Evolutionary conservation across 2,797 vertebrate species (phyloP), one percentile per base, ranked within the genome.

Genomic region (Danio tinwini): DNA sequence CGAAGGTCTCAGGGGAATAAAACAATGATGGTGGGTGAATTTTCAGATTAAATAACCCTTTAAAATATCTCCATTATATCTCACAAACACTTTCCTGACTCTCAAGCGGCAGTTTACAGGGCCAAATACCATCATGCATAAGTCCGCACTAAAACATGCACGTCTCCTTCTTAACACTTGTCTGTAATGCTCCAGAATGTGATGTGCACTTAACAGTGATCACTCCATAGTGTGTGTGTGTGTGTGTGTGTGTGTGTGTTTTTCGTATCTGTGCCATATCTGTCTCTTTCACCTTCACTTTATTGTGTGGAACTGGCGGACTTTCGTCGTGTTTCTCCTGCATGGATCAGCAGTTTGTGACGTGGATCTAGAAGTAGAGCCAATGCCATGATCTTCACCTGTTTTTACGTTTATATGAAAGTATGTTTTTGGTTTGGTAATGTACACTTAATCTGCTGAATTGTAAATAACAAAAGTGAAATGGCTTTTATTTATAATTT

Each of bases 401-500:
- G 68, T 87, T 88, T 76, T 85, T 86, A 78, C 87, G 62, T 56
- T 67, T 74, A 19, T 72, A 21, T 64, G 39, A 88, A 68, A 52
- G 37, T 52, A 75, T 5, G 5, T 11, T 44, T 84, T 87, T 84
- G 81, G 74, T 89, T 83, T 90, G 86, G 84, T 82, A 44, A 56
- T 49, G 75, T 88, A 70, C 29, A 29, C 29, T 29, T 29, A 29
- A 82, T 49, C 73, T 90, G 86, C 82, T 52, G 80, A 83, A 40
- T 75, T 93, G 93, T 95, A 93, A 91, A 94, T 94, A 93, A 89
- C 85, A 65, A 74, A 76, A 86, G 29, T 29, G 55, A 45, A 58
- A 44, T 1, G 16, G 0, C 82, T 87, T 77, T 93, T 90, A 94
- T 94, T 93, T 95, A 93, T 95, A 94, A 82, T 89, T 81, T 72